Percentiles rank a stretch among this genome's conserved stretches.
phyloP scores from a whole-genome alignment of 2,113 vertebrate species.

The Elgaria multicarinata region DNA sequence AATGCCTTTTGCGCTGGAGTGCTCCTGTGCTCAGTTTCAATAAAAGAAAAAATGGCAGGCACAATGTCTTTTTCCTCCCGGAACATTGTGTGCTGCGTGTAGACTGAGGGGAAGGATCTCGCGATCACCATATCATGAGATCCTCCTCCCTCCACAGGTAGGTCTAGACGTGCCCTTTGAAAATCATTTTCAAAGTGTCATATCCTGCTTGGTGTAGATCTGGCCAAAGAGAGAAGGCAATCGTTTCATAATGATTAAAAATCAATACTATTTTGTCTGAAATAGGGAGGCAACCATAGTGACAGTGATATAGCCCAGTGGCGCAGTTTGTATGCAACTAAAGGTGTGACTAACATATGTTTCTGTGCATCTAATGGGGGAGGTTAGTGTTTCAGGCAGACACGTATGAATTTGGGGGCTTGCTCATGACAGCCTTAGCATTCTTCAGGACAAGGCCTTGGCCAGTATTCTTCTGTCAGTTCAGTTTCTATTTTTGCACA shows the following conservation, averaged over 20 bases:
- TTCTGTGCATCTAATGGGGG: neutral
- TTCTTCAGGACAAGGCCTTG: neutral
- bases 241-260: constrained; percentile 14
- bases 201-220: too few relatives aligned
- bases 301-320: neutral
- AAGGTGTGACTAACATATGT: neutral
- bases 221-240: neutral
- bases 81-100: too few relatives aligned
- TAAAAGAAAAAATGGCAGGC: too few relatives aligned
- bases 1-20: too few relatives aligned
- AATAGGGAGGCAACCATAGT: neutral
- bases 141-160: too few relatives aligned
- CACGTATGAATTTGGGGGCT: neutral
- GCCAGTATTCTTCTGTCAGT: neutral
- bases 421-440: neutral
- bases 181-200: too few relatives aligned
- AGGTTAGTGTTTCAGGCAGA: neutral
- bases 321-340: neutral
- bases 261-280: neutral
- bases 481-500: neutral
- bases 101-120: too few relatives aligned
- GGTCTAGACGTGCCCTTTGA: too few relatives aligned
- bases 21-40: too few relatives aligned
- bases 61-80: too few relatives aligned
- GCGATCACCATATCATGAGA: too few relatives aligned